Evolutionary conservation across 2,113 vertebrate species (phyloP).

Genomic region (Acanthochromis polyacanthus): DNA sequence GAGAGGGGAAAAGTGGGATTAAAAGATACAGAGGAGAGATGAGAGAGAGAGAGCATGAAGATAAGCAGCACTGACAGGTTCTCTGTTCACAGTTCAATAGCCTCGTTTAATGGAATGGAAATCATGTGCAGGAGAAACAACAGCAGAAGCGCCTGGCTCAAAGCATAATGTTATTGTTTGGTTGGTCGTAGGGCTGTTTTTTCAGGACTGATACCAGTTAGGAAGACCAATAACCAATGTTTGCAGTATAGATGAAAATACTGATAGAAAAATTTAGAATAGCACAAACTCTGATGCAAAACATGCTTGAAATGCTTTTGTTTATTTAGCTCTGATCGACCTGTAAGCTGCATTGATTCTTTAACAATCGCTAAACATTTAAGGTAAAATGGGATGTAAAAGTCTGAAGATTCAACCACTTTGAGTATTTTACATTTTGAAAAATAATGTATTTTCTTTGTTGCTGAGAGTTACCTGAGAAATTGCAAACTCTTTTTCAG

Average conservation of each 20-base stretch:
- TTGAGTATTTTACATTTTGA: too few relatives aligned
- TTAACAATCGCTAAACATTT: not conserved
- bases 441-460: too few relatives aligned
- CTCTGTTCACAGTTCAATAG: conserved; percentile 63
- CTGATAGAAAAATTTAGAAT: too few relatives aligned
- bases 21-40: conserved; percentile 24
- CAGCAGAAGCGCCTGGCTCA: conserved; percentile 18
- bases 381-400: not conserved
- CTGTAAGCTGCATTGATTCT: not conserved
- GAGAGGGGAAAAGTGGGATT: conserved; percentile 33
- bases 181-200: not conserved
- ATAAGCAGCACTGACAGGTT: conserved; percentile 34
- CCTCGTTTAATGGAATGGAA: conserved; percentile 63
- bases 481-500: too few relatives aligned
- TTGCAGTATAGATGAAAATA: too few relatives aligned
- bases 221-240: too few relatives aligned
- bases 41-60: conserved; percentile 28
- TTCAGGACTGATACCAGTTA: too few relatives aligned
- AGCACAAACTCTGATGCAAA: too few relatives aligned
- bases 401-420: not conserved
- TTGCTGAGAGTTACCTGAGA: too few relatives aligned
- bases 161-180: conserved; percentile 56
- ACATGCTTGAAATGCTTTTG: too few relatives aligned
- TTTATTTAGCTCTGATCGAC: too few relatives aligned
- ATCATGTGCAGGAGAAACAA: conserved; percentile 55